Percentiles rank a stretch among this genome's conserved stretches.
Evolutionary conservation across 2,797 vertebrate genomes (phyloP).

Genomic region (Echeneis naucrates): DNA sequence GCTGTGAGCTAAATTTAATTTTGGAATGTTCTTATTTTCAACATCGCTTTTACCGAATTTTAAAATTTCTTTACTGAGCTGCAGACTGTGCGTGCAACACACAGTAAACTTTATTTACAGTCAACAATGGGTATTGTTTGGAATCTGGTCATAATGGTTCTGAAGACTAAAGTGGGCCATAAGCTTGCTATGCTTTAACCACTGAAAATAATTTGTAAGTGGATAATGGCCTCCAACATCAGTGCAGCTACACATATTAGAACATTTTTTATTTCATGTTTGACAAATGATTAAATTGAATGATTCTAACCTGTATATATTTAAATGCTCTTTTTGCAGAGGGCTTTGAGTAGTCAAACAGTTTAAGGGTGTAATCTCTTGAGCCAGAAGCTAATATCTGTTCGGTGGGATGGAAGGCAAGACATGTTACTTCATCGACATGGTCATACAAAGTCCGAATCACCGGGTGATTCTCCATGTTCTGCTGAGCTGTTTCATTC

Average conservation of each 20-base stretch:
- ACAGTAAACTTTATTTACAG: too few species aligned
- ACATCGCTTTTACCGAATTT: background rate
- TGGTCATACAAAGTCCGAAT: constrained; percentile 98
- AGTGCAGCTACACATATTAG: background rate
- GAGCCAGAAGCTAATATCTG: constrained; percentile 98
- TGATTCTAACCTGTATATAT: constrained; percentile 91
- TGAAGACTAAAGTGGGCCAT: too few species aligned
- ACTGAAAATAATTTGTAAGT: too few species aligned
- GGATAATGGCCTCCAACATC: too few species aligned
- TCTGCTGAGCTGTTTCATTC: constrained; percentile 99
- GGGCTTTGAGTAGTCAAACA: constrained; percentile 99
- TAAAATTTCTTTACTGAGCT: too few species aligned
- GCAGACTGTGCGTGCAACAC: too few species aligned
- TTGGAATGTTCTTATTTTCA: background rate
- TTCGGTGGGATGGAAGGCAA: constrained; percentile 96
- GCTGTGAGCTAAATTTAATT: background rate
- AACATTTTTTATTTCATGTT: background rate
- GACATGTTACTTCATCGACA: constrained; percentile 97
- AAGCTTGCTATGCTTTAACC: too few species aligned
- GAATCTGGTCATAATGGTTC: too few species aligned
- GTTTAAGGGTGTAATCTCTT: constrained; percentile 96
- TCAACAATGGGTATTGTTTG: too few species aligned
- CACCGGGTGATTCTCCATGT: constrained; percentile 99
- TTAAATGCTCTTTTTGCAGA: constrained; percentile 99
- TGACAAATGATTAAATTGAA: background rate